phyloP scores from a whole-genome alignment of 2,888 invertebrate species.

The Fragum sueziense region DNA sequence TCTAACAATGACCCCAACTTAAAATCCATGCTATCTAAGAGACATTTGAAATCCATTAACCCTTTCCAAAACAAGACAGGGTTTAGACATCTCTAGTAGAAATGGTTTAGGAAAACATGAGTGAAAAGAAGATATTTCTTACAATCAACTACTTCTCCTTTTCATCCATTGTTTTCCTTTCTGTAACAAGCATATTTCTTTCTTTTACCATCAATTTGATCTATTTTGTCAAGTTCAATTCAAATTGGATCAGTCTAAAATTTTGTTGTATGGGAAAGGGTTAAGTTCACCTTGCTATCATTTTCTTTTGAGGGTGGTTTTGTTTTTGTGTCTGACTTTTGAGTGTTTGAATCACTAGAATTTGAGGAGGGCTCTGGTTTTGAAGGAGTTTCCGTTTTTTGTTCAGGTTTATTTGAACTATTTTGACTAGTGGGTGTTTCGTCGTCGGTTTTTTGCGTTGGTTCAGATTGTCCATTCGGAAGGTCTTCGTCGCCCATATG shows the following conservation, averaged over 20 bases:
- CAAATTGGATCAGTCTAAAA: not conserved
- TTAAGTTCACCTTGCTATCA: conserved; percentile 5
- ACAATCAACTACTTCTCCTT: not conserved
- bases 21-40: no score
- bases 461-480: not conserved
- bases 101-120: not conserved
- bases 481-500: conserved; percentile 37
- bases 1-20: no score
- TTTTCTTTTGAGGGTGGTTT: not conserved
- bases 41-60: not conserved
- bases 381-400: conserved; percentile 24
- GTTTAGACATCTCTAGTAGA: not conserved
- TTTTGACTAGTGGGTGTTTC: not conserved
- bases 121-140: not conserved
- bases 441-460: not conserved
- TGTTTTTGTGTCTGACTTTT: conserved; percentile 6
- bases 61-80: not conserved
- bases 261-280: not conserved
- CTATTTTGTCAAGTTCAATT: not conserved
- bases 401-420: not conserved
- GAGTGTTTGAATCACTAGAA: not conserved
- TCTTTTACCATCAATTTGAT: not conserved
- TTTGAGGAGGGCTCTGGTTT: not conserved
- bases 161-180: not conserved
- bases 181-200: not conserved